Percentiles rank a stretch among this genome's conserved stretches.
These are phyloP conservation scores for Champsocephalus gunnari DNA, from an alignment of 2,797 vertebrate genomes.

Conservation along the genomic window DNA sequence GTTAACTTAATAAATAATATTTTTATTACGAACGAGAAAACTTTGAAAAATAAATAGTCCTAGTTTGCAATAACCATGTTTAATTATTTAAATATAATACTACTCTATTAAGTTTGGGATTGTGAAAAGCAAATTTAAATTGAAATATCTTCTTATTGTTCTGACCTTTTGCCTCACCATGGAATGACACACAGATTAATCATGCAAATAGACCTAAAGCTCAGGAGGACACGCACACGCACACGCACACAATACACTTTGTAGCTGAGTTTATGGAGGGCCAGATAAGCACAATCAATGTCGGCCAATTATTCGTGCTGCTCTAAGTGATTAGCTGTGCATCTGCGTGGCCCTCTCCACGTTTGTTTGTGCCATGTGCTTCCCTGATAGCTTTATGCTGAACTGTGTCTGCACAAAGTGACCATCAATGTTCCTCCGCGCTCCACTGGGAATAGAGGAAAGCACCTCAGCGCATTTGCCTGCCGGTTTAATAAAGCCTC, in stretches of 20 bases:
- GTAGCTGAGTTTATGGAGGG: slow-evolving; percentile 54
- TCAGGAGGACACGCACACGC: slow-evolving; percentile 3
- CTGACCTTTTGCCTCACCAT: slow-evolving; percentile 40
- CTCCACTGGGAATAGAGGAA: slow-evolving; percentile 44
- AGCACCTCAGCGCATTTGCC: slow-evolving; percentile 19
- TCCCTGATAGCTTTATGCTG: slow-evolving; percentile 55
- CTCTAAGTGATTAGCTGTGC: slow-evolving; percentile 68
- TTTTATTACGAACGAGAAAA: neutral
- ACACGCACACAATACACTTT: slow-evolving; percentile 22
- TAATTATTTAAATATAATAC: slow-evolving; percentile 4
- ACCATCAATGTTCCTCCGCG: slow-evolving; percentile 36
- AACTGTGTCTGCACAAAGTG: slow-evolving; percentile 54
- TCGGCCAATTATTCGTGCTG: slow-evolving; percentile 68
- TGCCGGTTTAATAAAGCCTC: slow-evolving; percentile 46
- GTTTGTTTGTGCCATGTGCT: slow-evolving; percentile 56
- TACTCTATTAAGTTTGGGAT: neutral
- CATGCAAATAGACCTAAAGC: slow-evolving; percentile 53
- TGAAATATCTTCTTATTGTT: slow-evolving; percentile 28
- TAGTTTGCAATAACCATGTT: neutral
- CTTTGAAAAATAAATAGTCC: neutral
- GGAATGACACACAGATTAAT: slow-evolving; percentile 52
- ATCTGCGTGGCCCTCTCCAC: slow-evolving; percentile 46
- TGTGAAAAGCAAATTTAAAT: slow-evolving; percentile 22
- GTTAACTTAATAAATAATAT: neutral
- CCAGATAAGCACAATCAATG: slow-evolving; percentile 80